phyloP scores from a whole-genome alignment of 2,888 invertebrate genomes.

The Stegana nigrithorax region DNA sequence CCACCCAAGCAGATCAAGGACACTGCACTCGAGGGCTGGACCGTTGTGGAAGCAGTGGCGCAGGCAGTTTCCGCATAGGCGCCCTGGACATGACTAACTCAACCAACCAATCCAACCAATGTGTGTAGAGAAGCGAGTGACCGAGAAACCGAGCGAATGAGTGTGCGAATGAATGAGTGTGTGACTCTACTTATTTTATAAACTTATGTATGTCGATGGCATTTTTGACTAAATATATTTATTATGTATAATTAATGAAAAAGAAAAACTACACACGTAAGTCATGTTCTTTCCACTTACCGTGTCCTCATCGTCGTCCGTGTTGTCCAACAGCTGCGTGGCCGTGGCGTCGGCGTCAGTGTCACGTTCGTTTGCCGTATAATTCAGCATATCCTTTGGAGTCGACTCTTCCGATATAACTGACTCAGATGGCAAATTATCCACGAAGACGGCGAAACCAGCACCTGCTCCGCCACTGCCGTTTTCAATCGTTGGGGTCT shows the following conservation, averaged over 20 bases:
- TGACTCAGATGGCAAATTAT: slow-evolving; percentile 64
- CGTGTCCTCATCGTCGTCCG: slow-evolving; percentile 60
- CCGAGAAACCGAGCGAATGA: no score
- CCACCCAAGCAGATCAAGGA: slow-evolving; percentile 60
- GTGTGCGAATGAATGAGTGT: no score
- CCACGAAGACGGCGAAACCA: slow-evolving; percentile 58
- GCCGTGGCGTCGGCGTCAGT: slow-evolving; percentile 36
- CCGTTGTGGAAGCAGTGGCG: slow-evolving; percentile 60
- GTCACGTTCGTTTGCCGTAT: slow-evolving; percentile 26
- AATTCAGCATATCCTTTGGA: slow-evolving; percentile 59
- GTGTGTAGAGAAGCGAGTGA: no score
- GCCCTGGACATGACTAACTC: no score
- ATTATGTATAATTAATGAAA: neutral
- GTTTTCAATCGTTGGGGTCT: slow-evolving; percentile 24
- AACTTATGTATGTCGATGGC: no score
- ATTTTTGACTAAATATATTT: slow-evolving; percentile 13
- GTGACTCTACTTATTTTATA: no score
- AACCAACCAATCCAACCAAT: no score
- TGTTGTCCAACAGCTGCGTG: slow-evolving; percentile 42
- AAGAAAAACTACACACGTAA: neutral
- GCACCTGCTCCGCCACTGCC: neutral
- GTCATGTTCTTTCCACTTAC: slow-evolving; percentile 37
- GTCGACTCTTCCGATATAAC: slow-evolving; percentile 66
- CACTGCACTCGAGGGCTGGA: slow-evolving; percentile 60
- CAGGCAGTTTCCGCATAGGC: slow-evolving; percentile 39